Conservation (phyloP, 2,113 vertebrate genomes). For the Pyrgilauda ruficollis region DNA sequence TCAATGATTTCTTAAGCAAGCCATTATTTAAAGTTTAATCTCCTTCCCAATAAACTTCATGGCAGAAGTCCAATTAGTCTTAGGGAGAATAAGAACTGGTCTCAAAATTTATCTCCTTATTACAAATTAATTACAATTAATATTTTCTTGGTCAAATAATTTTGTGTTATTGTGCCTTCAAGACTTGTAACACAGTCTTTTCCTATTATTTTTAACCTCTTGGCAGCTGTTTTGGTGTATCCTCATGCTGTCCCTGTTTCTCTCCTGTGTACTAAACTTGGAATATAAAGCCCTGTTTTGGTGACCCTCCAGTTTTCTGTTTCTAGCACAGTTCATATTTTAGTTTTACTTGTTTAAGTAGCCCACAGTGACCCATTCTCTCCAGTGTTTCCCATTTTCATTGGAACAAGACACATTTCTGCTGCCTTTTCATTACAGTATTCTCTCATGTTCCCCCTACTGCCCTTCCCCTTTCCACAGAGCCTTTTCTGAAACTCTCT, state of each 20-base stretch:
- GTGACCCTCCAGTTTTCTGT: conserved; percentile 12
- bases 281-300: not conserved
- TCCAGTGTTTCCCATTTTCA: not conserved
- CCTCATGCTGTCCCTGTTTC: not conserved
- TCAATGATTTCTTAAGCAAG: conserved; percentile 28
- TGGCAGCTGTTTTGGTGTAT: not conserved
- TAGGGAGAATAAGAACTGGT: not conserved
- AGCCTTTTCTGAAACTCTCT: not conserved
- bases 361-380: not conserved
- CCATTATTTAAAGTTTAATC: conserved; percentile 33
- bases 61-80: conserved; percentile 19
- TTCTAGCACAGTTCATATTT: not conserved
- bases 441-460: not conserved
- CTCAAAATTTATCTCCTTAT: not conserved
- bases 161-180: not conserved
- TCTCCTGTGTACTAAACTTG: not conserved
- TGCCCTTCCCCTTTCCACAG: not conserved
- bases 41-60: not conserved
- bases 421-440: not conserved
- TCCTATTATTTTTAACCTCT: not conserved
- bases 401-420: not conserved
- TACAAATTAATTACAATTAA: conserved; percentile 13
- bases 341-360: conserved; percentile 8
- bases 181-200: not conserved
- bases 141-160: not conserved